Evolutionary conservation across 2,113 vertebrate species (phyloP).

Genomic region (Phocoena sinus): DNA sequence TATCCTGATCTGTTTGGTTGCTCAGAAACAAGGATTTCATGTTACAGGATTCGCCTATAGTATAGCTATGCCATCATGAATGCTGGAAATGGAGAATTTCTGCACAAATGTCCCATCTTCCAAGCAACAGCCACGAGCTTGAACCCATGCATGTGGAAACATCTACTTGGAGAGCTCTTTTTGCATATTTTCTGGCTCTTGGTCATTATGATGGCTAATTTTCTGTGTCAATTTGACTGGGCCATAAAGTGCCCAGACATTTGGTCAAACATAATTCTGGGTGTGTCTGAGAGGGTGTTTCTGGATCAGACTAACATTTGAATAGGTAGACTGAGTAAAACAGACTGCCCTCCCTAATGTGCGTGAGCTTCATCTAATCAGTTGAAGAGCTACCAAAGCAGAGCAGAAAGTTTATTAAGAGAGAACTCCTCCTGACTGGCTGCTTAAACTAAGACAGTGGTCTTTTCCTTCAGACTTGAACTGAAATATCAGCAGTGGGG

Average conservation of each 20-base stretch:
- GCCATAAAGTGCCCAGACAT: background rate
- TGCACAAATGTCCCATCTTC: background rate
- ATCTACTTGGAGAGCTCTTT: background rate
- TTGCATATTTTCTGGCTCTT: background rate
- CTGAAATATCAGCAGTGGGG: background rate
- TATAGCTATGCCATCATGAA: background rate
- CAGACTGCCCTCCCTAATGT: background rate
- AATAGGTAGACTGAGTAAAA: background rate
- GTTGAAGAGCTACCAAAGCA: background rate
- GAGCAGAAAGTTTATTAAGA: background rate
- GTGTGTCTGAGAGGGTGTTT: background rate
- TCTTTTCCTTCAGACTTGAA: background rate
- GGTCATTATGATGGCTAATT: background rate
- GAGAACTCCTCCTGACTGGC: background rate
- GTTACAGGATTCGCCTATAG: background rate
- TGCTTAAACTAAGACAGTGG: background rate
- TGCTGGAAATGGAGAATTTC: background rate
- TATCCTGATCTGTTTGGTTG: background rate
- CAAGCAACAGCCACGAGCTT: background rate
- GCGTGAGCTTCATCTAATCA: background rate
- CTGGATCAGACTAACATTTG: background rate
- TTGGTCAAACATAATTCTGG: background rate
- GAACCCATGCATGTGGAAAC: background rate
- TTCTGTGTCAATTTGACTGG: background rate
- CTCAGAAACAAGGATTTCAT: background rate